These are phyloP conservation scores for Theropithecus gelada DNA, from an alignment of 2,113 vertebrate genomes.

Conservation along the genomic window DNA sequence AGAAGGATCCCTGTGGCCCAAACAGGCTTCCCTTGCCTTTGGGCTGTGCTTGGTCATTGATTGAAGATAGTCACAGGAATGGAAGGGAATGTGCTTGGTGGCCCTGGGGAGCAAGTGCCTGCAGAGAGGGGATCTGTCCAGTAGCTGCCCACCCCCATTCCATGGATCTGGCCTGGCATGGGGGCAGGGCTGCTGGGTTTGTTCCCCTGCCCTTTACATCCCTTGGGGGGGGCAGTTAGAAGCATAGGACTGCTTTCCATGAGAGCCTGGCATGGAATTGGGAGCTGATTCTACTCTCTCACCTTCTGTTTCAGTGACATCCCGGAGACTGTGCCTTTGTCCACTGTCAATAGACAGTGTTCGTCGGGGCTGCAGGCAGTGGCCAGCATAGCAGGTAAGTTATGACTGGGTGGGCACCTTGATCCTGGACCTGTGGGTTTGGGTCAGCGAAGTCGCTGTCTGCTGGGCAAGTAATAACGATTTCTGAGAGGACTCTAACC, in stretches of 20 bases:
- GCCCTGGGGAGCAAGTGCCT: not conserved
- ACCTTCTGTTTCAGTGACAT: constrained; percentile 87
- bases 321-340: constrained; percentile 91
- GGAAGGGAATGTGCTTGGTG: not conserved
- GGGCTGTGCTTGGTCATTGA: not conserved
- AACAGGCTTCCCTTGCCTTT: not conserved
- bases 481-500: not conserved
- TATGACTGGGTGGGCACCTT: not conserved
- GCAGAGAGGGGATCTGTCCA: not conserved
- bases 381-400: constrained; percentile 92
- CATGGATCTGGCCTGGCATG: not conserved
- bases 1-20: not conserved
- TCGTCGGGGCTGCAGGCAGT: constrained; percentile 95
- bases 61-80: not conserved
- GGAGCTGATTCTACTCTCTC: not conserved
- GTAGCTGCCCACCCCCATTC: not conserved
- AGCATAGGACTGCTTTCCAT: not conserved
- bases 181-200: not conserved
- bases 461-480: not conserved
- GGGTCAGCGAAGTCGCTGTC: not conserved
- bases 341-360: constrained; percentile 93
- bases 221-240: not conserved
- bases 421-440: not conserved
- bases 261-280: not conserved
- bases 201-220: not conserved